These are phyloP conservation scores for Scotopteryx bipunctaria DNA, from an alignment of 2,888 invertebrate species.

Conservation along the genomic window DNA sequence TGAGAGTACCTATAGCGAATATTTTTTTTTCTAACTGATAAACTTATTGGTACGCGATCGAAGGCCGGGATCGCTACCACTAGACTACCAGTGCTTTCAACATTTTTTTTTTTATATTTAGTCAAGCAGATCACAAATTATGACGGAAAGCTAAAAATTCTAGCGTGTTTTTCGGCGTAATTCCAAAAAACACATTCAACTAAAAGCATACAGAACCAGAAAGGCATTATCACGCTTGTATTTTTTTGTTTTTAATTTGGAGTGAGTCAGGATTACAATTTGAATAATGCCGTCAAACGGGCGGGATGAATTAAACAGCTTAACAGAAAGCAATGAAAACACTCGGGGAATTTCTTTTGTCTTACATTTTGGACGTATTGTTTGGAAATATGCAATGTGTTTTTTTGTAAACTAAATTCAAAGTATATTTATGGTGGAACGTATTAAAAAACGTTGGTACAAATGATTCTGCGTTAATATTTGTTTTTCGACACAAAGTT, in stretches of 20 bases:
- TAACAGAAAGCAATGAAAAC: conserved; percentile 22
- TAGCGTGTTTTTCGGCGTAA: no score
- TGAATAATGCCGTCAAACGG: conserved; percentile 28
- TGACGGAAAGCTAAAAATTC: no score
- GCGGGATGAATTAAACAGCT: conserved; percentile 23
- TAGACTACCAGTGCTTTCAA: no score
- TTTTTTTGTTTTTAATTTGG: conserved; percentile 21
- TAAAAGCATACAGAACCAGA: conserved; percentile 9
- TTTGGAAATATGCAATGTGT: conserved; percentile 10
- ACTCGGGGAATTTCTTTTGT: conserved; percentile 21
- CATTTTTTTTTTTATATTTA: no score
- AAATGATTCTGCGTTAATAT: no score
- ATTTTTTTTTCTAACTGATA: no score
- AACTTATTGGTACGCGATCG: no score
- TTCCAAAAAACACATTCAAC: not conserved
- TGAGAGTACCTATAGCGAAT: no score
- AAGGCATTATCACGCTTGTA: conserved; percentile 4
- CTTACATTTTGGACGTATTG: conserved; percentile 9
- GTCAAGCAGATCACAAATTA: no score
- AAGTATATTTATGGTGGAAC: no score
- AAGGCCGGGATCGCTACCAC: no score
- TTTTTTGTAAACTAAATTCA: not conserved
- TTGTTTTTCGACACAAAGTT: no score
- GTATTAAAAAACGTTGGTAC: not conserved
- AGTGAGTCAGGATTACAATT: conserved; percentile 27